Percentiles rank a stretch among this genome's conserved stretches.
phyloP scores from a whole-genome alignment of 2,888 invertebrate genomes.

The Pseudococcus viburni region DNA sequence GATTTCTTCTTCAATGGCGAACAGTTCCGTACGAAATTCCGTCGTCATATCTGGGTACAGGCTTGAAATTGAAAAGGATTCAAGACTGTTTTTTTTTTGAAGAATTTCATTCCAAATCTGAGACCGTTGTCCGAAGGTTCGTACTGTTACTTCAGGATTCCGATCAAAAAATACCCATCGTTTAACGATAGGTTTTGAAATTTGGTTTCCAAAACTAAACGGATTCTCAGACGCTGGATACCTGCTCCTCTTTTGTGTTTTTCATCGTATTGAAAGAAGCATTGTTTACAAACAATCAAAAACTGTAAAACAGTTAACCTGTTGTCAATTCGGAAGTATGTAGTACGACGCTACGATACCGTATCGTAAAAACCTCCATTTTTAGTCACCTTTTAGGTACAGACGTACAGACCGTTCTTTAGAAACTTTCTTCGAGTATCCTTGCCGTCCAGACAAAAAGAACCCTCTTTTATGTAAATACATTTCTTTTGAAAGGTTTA shows the following conservation, averaged over 20 bases:
- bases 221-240: not conserved
- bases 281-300: not conserved
- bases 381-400: not conserved
- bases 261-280: not conserved
- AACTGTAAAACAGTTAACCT: not conserved
- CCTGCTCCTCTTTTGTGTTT: not conserved
- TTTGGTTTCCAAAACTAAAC: not conserved
- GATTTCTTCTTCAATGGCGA: constrained; percentile 6
- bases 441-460: not conserved
- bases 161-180: not conserved
- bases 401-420: not conserved
- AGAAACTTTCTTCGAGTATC: not conserved
- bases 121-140: not conserved
- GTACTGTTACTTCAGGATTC: not conserved
- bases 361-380: not conserved
- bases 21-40: constrained; percentile 1
- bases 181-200: too few species aligned
- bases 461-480: constrained; percentile 17
- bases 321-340: not conserved
- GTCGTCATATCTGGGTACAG: not conserved
- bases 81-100: not conserved
- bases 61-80: not conserved
- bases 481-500: constrained; percentile 28
- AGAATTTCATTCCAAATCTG: too few species aligned
- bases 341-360: not conserved